Evolutionary conservation across 2,888 invertebrate genomes (phyloP).

Genomic region (Drosophila buzzatii): DNA sequence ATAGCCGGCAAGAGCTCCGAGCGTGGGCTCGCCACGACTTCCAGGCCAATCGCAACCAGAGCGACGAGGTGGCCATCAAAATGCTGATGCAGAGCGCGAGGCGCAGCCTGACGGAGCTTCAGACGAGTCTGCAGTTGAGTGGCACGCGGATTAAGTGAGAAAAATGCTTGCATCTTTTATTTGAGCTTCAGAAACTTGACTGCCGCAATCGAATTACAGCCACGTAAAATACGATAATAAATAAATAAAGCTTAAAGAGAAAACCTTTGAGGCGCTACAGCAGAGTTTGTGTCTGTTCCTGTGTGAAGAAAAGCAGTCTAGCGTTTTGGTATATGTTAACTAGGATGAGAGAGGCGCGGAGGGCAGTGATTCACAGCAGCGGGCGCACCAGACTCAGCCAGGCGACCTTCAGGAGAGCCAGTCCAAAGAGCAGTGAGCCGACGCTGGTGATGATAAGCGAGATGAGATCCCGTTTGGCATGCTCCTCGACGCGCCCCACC

Average conservation of each 20-base stretch:
- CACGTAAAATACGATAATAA: constrained; percentile 32
- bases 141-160: constrained; percentile 61
- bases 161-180: constrained; percentile 44
- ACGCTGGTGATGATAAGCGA: constrained; percentile 89
- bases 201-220: constrained; percentile 36
- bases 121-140: constrained; percentile 88
- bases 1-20: constrained; percentile 88
- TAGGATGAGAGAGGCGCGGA: background rate
- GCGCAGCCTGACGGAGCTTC: constrained; percentile 89
- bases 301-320: constrained; percentile 58
- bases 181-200: constrained; percentile 63
- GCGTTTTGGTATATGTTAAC: constrained; percentile 41
- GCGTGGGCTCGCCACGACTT: constrained; percentile 92
- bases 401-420: constrained; percentile 88
- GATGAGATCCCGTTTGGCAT: constrained; percentile 88
- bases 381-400: constrained; percentile 82
- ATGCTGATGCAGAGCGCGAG: constrained; percentile 90
- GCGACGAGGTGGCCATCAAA: constrained; percentile 91
- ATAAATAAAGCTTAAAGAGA: constrained; percentile 34
- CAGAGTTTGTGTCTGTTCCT: constrained; percentile 23
- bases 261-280: constrained; percentile 67
- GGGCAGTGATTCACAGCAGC: constrained; percentile 45
- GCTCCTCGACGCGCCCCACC: constrained; percentile 86
- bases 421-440: constrained; percentile 89
- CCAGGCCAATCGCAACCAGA: constrained; percentile 89